A percentile compares a stretch with the other conserved stretches of the same genome.
Conservation (phyloP, 1,140 invertebrate species). For the Delia radicum region DNA sequence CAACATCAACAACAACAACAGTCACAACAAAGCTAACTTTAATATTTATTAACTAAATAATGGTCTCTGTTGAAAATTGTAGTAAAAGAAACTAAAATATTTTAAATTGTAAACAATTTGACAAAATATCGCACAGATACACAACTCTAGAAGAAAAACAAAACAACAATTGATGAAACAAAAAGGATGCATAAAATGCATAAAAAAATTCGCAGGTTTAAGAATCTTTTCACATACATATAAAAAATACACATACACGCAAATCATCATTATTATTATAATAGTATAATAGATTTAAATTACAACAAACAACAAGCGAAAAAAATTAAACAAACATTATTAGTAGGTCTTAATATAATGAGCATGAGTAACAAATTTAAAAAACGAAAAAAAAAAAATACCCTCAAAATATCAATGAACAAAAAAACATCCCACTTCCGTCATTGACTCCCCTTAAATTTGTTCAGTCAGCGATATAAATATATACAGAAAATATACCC, state of each 20-base stretch:
- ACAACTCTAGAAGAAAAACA: conserved; percentile 7
- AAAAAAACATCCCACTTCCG: not conserved
- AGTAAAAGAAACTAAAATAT: not conserved
- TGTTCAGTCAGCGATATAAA: too few species aligned
- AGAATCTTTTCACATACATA: conserved; percentile 2
- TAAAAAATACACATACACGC: not conserved
- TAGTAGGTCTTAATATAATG: conserved; percentile 1
- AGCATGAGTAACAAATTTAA: not conserved
- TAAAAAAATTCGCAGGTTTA: not conserved
- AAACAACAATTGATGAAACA: conserved; percentile 18
- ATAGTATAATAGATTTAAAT: too few species aligned
- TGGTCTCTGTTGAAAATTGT: not conserved
- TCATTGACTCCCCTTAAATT: too few species aligned
- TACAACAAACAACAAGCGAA: not conserved
- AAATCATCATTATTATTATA: not conserved
- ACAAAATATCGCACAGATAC: conserved; percentile 24
- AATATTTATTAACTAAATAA: not conserved
- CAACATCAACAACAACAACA: conserved; percentile 11
- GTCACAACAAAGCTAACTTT: conserved; percentile 19
- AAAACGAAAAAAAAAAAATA: too few species aligned
- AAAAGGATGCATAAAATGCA: conserved; percentile 14
- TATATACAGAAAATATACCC: too few species aligned
- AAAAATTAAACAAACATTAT: not conserved
- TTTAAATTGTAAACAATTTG: not conserved
- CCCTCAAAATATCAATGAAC: not conserved